phyloP scores from a whole-genome alignment of 1,140 invertebrate genomes.

The Papilio glaucus region DNA sequence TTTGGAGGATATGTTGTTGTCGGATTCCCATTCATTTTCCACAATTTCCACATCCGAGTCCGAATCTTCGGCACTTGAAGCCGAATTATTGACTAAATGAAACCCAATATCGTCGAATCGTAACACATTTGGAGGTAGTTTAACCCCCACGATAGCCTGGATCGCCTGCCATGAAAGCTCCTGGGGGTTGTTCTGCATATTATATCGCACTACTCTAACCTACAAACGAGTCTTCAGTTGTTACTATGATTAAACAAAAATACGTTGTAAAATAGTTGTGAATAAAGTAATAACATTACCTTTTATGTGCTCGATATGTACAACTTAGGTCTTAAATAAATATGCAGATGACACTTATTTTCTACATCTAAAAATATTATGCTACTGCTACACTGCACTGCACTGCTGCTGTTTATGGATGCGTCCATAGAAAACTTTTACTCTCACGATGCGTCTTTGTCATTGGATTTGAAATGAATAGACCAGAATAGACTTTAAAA shows the following conservation, averaged over 20 bases:
- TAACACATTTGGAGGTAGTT: slow-evolving; percentile 81
- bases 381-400: slow-evolving; percentile 66
- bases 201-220: slow-evolving; percentile 83
- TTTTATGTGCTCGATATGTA: slow-evolving; percentile 68
- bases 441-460: too few species aligned
- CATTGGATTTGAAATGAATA: slow-evolving; percentile 56
- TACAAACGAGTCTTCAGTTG: slow-evolving; percentile 80
- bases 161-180: slow-evolving; percentile 84
- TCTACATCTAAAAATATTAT: slow-evolving; percentile 85
- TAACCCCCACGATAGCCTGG: slow-evolving; percentile 83
- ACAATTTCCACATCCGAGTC: slow-evolving; percentile 83
- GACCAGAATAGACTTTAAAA: slow-evolving; percentile 44
- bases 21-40: slow-evolving; percentile 81
- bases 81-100: slow-evolving; percentile 76
- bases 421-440: too few species aligned
- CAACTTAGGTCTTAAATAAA: slow-evolving; percentile 66
- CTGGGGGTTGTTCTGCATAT: slow-evolving; percentile 84
- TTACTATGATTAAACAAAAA: slow-evolving; percentile 61
- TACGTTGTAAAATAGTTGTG: slow-evolving; percentile 48
- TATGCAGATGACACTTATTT: slow-evolving; percentile 79
- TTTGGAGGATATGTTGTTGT: slow-evolving; percentile 76
- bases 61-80: slow-evolving; percentile 75
- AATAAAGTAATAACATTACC: slow-evolving; percentile 71
- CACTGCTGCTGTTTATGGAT: slow-evolving; percentile 64
- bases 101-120: slow-evolving; percentile 83